Evolutionary conservation across 2,113 vertebrate genomes (phyloP), one percentile per base, ranked within the genome.

Genomic region (Hoplias malabaricus): DNA sequence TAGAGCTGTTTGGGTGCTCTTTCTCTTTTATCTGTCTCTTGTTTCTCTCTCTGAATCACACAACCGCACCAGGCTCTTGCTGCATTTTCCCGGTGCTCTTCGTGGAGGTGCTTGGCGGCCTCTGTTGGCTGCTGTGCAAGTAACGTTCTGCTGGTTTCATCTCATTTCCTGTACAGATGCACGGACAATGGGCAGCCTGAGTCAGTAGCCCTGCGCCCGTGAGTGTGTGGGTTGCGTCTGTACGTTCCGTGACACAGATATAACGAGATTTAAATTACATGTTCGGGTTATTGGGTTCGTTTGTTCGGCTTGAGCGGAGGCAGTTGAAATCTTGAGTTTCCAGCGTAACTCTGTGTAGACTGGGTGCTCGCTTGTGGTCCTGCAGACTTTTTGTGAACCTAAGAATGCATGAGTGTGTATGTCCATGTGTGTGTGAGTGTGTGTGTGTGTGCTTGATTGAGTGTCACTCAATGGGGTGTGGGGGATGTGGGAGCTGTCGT

Each of bases 401-500:
- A 59, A 34, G 53, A 34, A 34, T 34, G 43, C 14, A 50, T 19
- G 13, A 34, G 66, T 27, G 14, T 36, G 12, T 62, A 36, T 8
- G 14, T 56, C 36, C 40, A 19, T 50, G 36, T 42, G 65, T 31
- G 38, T 46, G 25, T 61, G 19, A 19, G 50, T 25, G 31, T 53
- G 33, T 42, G 25, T 12, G 38, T 29, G 43, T 13, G 36, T 46
- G 56, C 7, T 29, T 57, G 29, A 29, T 27, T 63, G 29, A 57
- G 79, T 86, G 79, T 84, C 78, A 77, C 78, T 75, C 33, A 70
- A 29, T 53, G 71, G 73, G 36, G 75, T 57, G 69, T 72, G 80
- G 62, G 78, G 90, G 87, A 88, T 85, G 91, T 92, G 85, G 89
- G 74, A 88, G 87, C 89, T 94, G 95, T 90, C 93, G 80, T 87